Evolutionary conservation across 2,888 invertebrate genomes (phyloP).

Genomic region (Poecilobothrus nobilitatus): DNA sequence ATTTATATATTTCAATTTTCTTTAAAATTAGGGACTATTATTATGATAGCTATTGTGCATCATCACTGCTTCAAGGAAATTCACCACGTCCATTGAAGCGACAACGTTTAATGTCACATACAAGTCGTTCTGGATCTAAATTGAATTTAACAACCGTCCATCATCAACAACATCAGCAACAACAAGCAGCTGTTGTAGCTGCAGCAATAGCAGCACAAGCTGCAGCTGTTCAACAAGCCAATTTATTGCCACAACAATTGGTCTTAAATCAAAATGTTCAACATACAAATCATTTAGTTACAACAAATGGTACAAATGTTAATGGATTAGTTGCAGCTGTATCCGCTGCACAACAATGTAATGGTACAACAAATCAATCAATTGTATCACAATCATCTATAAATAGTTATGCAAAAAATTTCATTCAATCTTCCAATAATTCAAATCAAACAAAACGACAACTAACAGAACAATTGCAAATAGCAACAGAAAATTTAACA

Average conservation of each 20-base stretch:
- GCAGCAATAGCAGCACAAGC: conserved; percentile 32
- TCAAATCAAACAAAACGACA: conserved; percentile 23
- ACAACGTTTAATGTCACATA: conserved; percentile 42
- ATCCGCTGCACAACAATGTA: conserved; percentile 38
- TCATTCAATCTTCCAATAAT: neutral
- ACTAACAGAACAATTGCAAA: conserved; percentile 21
- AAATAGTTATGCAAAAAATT: neutral
- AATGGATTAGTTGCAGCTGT: conserved; percentile 27
- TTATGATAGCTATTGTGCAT: conserved; percentile 48
- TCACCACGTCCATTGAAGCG: conserved; percentile 43
- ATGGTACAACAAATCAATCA: conserved; percentile 29
- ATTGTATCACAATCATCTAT: neutral
- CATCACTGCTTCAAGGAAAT: conserved; percentile 38
- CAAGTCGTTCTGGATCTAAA: conserved; percentile 32
- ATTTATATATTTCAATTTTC: too few species aligned
- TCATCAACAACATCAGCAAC: conserved; percentile 33
- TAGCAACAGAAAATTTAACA: conserved; percentile 15
- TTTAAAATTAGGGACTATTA: conserved; percentile 48
- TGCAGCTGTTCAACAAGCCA: conserved; percentile 24
- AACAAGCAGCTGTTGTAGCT: conserved; percentile 31
- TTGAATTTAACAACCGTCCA: conserved; percentile 35
- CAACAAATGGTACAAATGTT: conserved; percentile 18
- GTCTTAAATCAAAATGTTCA: conserved; percentile 31
- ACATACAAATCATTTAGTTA: conserved; percentile 15
- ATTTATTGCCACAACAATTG: conserved; percentile 29